Evolutionary conservation across 2,888 invertebrate species (phyloP).

Genomic region (Bembecia ichneumoniformis): DNA sequence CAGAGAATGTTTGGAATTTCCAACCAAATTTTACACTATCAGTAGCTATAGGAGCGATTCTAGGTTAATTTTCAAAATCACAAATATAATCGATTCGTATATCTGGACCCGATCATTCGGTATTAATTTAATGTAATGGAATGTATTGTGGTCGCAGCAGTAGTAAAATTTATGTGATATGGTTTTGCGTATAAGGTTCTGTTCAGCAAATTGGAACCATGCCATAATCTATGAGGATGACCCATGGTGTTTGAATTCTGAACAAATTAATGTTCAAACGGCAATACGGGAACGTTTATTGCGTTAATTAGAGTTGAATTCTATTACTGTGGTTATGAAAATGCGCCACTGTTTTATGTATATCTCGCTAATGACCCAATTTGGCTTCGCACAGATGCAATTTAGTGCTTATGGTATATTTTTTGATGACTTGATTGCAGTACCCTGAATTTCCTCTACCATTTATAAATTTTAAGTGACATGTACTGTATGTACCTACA

Average conservation of each 20-base stretch:
- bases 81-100: slow-evolving; percentile 1
- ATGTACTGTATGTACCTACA: no score
- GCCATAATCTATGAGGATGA: slow-evolving; percentile 34
- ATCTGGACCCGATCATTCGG: slow-evolving; percentile 11
- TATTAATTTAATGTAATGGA: slow-evolving; percentile 44
- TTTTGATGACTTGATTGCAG: no score
- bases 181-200: slow-evolving; percentile 23
- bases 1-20: no score
- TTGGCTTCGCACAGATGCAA: no score
- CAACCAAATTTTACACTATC: background rate
- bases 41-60: background rate
- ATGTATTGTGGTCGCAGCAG: slow-evolving; percentile 39
- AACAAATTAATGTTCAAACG: background rate
- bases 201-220: slow-evolving; percentile 47
- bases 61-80: background rate
- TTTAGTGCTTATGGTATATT: no score
- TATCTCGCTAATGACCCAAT: no score
- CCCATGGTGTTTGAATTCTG: slow-evolving; percentile 19
- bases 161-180: slow-evolving; percentile 47
- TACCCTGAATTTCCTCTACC: no score
- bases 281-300: slow-evolving; percentile 1
- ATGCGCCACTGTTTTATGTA: no score
- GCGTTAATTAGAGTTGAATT: background rate
- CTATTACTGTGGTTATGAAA: background rate
- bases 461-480: no score